Evolutionary conservation across 2,113 vertebrate species (phyloP), one percentile per base, ranked within the genome.

Genomic region (Amazona guildingii): DNA sequence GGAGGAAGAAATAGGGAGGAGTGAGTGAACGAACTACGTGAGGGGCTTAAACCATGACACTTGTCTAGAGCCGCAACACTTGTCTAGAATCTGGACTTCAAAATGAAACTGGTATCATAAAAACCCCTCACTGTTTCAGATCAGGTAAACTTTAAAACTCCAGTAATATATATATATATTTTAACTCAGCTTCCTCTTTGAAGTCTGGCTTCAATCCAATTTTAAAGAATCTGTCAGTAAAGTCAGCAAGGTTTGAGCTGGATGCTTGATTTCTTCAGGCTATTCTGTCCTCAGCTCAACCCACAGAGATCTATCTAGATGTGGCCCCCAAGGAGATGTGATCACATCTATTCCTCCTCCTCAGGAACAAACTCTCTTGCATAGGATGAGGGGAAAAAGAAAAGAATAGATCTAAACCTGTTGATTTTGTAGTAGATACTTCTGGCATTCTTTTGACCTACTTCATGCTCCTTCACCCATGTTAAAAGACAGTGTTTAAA

Each of bases 71-170:
- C 37, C 37, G 9, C 37, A 37, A 37, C 37, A 37, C 37, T 37
- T 37, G 94, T 72, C 51, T 91, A 41, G 39, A 41, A 21, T 46
- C 46, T 46, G 78, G 69, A 96, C 94, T 98, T 98, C 96, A 98
- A 98, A 98, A 89, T 54, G 20, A 95, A 97, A 93, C 15, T 15
- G 9, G 15, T 96, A 93, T 94, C 82, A 96, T 96, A 85, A 93
- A 93, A 92, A 91, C 41, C 6, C 2, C 43, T 72, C 70, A 59
- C 31, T 76, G 25, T 41, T 95, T 97, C 88, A 85, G 82, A 97
- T 98, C 93, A 97, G 35, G 81, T 87, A 97, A 98, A 97, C 63
- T 96, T 98, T 95, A 96, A 96, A 97, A 97, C n/a, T 96, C 64
- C 5, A 0, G 12, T 37, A 37, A 37, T 37, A 37, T 37, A 37